Base-by-base conservation (phyloP, 2,113 vertebrate genomes). In the Cromileptes altivelis region DNA sequence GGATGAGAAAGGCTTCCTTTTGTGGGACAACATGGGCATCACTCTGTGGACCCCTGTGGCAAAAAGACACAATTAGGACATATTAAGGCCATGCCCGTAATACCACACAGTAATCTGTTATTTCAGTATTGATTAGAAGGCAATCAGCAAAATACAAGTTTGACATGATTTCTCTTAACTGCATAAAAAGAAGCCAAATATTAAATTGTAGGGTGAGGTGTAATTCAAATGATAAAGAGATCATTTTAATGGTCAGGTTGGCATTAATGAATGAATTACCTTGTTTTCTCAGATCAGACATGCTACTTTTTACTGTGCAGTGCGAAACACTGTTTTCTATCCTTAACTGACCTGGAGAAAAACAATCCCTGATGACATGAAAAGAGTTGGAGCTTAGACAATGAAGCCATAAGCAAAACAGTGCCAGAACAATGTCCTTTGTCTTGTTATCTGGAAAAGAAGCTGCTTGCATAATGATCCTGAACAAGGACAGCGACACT, bases 341-440 rank as follows among this genome's bases (percentile, higher is more conserved):
- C 77, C 69, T 74, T 45, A 53, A 70, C 69, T 86, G 80, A 81
- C 64, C 37, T 60, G 33, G 75, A 83, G 53, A 58, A 69, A 78
- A 80, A 68, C 50, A 76, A 30, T 78, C 56, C 42, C 55, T 15
- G 49, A 52, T 76, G 57, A 82, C 72, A 60, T 49, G 14, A 75
- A 82, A 75, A 58, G 62, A 78, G 67, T 27, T 50, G 42, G n/a
- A 50, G 65, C 75, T 81, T 42, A 82, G 75, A 85, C 75, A 85
- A 85, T 82, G 77, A 75, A 79, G 77, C 83, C 68, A 47, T 3
- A 15, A 74, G 79, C 63, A 85, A 68, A 75, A 82, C 72, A 40
- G 53, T 45, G 63, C 58, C 80, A 81, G 81, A 84, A 89, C 89
- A 91, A 90, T 84, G 84, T 63, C 56, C 74, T 81, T 88, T 91